phyloP scores from a whole-genome alignment of 2,797 vertebrate species.

The Austrolebias charrua region DNA sequence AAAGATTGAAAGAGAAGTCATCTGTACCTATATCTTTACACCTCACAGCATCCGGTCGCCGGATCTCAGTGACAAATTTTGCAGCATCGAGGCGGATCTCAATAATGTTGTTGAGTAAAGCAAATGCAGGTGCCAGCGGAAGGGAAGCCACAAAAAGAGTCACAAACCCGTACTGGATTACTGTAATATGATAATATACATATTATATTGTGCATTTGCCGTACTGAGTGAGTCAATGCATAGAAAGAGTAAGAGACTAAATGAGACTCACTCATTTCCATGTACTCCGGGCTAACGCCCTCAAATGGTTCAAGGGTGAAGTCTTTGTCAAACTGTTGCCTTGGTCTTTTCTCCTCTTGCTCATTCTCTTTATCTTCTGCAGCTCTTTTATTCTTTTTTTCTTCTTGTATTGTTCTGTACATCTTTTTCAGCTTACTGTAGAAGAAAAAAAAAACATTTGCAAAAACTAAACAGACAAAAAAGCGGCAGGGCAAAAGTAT shows the following conservation, averaged over 20 bases:
- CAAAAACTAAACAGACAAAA: background rate
- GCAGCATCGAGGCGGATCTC: conserved; percentile 95
- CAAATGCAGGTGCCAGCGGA: conserved; percentile 92
- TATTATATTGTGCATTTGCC: background rate
- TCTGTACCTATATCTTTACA: conserved; percentile 93
- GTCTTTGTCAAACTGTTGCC: conserved; percentile 90
- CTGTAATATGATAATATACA: conserved; percentile 65
- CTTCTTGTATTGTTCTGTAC: conserved; percentile 86
- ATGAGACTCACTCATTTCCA: conserved; percentile 95
- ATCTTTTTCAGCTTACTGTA: conserved; percentile 82
- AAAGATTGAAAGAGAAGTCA: conserved; percentile 21
- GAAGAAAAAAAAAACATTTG: conserved; percentile 6
- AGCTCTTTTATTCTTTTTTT: conserved; percentile 73
- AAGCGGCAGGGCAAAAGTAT: background rate
- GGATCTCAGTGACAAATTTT: conserved; percentile 92
- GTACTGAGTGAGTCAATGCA: background rate
- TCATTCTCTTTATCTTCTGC: conserved; percentile 62
- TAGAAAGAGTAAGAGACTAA: background rate
- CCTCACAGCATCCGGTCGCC: conserved; percentile 89
- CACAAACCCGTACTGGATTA: conserved; percentile 97
- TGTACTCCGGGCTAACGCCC: conserved; percentile 94
- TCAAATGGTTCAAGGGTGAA: conserved; percentile 90
- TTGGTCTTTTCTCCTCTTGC: conserved; percentile 70
- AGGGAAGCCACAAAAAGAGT: conserved; percentile 97
- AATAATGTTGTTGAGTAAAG: conserved; percentile 95